A percentile compares a stretch with the other conserved stretches of the same genome.
These are phyloP conservation scores for Apamea crenata DNA, from an alignment of 2,888 invertebrate species.

Conservation along the genomic window DNA sequence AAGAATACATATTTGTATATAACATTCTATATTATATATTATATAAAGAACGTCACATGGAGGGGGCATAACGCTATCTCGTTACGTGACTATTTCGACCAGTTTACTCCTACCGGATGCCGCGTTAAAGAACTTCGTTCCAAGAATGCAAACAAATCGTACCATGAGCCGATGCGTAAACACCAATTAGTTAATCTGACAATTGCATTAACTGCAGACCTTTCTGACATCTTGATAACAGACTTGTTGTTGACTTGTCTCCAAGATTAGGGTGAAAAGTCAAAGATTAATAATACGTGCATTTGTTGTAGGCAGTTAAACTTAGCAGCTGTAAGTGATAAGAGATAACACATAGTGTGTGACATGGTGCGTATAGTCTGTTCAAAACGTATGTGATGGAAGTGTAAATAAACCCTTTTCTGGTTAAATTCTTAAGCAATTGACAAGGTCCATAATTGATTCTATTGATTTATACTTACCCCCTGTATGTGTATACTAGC, in stretches of 20 bases:
- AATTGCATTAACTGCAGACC: constrained; percentile 23
- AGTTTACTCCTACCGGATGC: no score
- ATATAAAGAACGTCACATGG: no score
- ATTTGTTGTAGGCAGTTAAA: not conserved
- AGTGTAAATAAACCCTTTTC: not conserved
- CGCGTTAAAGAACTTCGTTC: no score
- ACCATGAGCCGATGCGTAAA: not conserved
- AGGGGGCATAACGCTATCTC: no score
- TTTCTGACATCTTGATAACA: constrained; percentile 37
- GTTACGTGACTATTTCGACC: no score
- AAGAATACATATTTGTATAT: no score
- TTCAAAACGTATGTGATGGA: not conserved
- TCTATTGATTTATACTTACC: no score
- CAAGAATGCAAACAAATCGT: no score
- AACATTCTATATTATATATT: no score
- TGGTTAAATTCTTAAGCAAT: no score
- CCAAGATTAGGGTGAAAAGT: constrained; percentile 26
- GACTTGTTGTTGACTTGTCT: constrained; percentile 20
- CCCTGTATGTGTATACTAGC: no score
- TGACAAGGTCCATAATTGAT: no score
- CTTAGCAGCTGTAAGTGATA: not conserved
- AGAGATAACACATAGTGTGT: not conserved
- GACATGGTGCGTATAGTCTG: not conserved
- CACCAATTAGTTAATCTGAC: constrained; percentile 38
- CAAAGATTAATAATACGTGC: constrained; percentile 35